Percentiles rank a stretch among this genome's conserved stretches.
phyloP scores from a whole-genome alignment of 2,888 invertebrate species.

The Bimastos eiseni region DNA sequence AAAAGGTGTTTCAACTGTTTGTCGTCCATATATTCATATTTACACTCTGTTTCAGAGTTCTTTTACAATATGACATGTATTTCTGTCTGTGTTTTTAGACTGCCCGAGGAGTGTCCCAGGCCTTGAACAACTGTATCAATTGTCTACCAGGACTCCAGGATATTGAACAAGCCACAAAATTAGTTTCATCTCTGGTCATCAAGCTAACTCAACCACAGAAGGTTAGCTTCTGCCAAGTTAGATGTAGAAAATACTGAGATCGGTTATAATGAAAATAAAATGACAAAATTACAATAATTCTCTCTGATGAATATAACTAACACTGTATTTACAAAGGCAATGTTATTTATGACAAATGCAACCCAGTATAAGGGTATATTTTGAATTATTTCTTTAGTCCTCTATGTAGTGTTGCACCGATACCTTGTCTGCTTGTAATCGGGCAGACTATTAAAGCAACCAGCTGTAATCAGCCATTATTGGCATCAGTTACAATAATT shows the following conservation, averaged over 20 bases:
- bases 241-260: not conserved
- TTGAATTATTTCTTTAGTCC: no score
- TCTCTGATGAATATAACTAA: not conserved
- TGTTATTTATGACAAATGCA: not conserved
- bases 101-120: constrained; percentile 64
- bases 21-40: no score
- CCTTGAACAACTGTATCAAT: constrained; percentile 75
- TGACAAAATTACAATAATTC: no score
- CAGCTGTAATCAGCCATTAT: no score
- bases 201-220: constrained; percentile 66
- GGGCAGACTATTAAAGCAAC: no score
- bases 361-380: no score
- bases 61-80: not conserved
- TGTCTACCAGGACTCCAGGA: constrained; percentile 91
- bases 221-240: constrained; percentile 43
- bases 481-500: no score
- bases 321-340: not conserved
- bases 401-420: no score
- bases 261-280: not conserved
- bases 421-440: no score
- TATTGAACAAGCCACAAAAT: constrained; percentile 82
- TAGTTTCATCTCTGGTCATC: constrained; percentile 67
- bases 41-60: no score
- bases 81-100: constrained; percentile 55
- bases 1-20: no score